Base-by-base conservation (phyloP, 2,113 vertebrate genomes). In the Apodemus sylvaticus region DNA sequence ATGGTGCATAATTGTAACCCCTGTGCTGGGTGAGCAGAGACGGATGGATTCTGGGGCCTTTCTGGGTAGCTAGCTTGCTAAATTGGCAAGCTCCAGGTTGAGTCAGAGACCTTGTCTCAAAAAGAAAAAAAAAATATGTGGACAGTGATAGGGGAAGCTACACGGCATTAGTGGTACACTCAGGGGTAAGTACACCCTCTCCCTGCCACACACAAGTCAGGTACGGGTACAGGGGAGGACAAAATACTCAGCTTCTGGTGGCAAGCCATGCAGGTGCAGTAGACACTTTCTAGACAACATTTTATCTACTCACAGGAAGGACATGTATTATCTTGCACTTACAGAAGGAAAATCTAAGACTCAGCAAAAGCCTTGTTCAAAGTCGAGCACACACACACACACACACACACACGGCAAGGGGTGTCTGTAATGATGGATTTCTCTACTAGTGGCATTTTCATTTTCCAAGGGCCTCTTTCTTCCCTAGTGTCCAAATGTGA, bases 181-280 rank as follows among this genome's bases (percentile, higher is more conserved):
- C 29, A 34, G 39, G 19, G 2, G 60, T 7, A 36, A 11, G 82
- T 48, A 12, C 42, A 64, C 7, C 8, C 16, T 4, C 24, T 22
- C 17, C 45, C 26, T 45, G 17, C n/a, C 58, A 11, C 58, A 42
- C 24, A 19, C 39, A 64, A 31, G 16, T 26, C 13, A 19, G 9
- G 24, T 64, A 62, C 36, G 77, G 77, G 86, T 70, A 86, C 78
- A 86, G 82, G 29, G n/a, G 60, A 96, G 34, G 88, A 77, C 20
- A 58, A 88, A 90, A 93, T 85, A 92, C 82, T 89, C 91, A 92
- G 79, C 94, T 97, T 94, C 48, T 29, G 91, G 71, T 71, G 78
- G 78, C 71, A 12, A 64, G 94, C 86, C 90, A 36, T 19, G 39
- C 86, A 62, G 83, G 86, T 5, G 20, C 53, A 34, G 51, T 70